Conservation (phyloP, 2,797 vertebrate genomes). For the Acrossocheilus wenchowensis region DNA sequence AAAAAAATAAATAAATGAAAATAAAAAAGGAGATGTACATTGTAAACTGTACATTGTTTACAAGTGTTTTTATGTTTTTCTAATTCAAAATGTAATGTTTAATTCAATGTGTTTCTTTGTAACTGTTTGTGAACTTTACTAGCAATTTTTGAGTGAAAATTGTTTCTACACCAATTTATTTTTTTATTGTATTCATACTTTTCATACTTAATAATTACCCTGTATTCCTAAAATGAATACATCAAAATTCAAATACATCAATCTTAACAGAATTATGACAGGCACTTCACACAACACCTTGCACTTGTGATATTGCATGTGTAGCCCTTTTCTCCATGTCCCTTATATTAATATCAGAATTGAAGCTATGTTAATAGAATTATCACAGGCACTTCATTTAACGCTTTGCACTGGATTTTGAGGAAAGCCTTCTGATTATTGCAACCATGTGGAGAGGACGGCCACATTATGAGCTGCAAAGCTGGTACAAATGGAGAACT, state of each 20-base stretch:
- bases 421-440: constrained; percentile 67
- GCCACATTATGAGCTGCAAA: constrained; percentile 67
- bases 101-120: neutral
- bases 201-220: neutral
- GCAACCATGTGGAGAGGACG: constrained; percentile 60
- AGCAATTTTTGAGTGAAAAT: neutral
- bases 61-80: neutral
- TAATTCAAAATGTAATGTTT: constrained; percentile 25
- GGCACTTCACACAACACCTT: neutral
- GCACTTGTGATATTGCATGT: constrained; percentile 60
- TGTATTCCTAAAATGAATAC: neutral
- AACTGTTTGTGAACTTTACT: neutral
- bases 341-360: constrained; percentile 31
- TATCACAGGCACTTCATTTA: constrained; percentile 67
- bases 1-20: constrained; percentile 55
- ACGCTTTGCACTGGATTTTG: constrained; percentile 65
- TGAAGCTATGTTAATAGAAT: constrained; percentile 62
- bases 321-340: constrained; percentile 41
- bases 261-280: neutral
- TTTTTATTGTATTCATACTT: constrained; percentile 12
- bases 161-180: neutral
- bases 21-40: neutral
- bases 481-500: constrained; percentile 66
- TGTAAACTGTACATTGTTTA: neutral
- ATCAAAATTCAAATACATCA: neutral